These are phyloP conservation scores for Neomonachus schauinslandi DNA, from an alignment of 2,113 vertebrate genomes.

Conservation along the genomic window DNA sequence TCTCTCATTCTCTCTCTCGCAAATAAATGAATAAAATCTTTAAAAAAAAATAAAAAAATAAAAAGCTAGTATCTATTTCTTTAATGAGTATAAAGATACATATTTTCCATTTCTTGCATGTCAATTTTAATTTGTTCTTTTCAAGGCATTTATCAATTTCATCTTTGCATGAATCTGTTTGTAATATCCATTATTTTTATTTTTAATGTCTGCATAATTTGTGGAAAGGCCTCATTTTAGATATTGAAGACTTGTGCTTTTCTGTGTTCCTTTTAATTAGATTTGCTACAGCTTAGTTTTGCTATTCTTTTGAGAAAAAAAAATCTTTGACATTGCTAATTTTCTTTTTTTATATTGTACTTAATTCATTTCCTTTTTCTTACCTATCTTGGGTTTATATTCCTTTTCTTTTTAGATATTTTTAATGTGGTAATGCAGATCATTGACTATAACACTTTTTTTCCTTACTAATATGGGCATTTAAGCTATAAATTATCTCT, in stretches of 20 bases:
- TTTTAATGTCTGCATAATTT: neutral
- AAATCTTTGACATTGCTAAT: neutral
- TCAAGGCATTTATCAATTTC: neutral
- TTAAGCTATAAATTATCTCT: neutral
- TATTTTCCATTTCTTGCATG: neutral
- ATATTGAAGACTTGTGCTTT: neutral
- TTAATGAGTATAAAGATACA: neutral
- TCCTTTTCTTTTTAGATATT: neutral
- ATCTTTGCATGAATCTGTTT: neutral
- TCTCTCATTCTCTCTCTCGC: too few relatives aligned
- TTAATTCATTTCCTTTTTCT: neutral
- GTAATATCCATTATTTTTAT: neutral
- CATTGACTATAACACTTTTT: neutral
- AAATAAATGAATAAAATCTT: too few relatives aligned
- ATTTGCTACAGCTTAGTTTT: neutral
- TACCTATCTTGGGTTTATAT: neutral
- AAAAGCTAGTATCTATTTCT: neutral
- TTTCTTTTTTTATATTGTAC: neutral
- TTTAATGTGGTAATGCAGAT: neutral
- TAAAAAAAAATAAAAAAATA: too few relatives aligned
- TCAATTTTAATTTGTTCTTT: neutral
- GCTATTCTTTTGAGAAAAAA: neutral
- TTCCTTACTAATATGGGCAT: neutral
- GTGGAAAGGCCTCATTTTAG: neutral
- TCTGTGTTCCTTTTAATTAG: neutral